phyloP scores from a whole-genome alignment of 2,797 vertebrate species.

The Taenioides sp. region DNA sequence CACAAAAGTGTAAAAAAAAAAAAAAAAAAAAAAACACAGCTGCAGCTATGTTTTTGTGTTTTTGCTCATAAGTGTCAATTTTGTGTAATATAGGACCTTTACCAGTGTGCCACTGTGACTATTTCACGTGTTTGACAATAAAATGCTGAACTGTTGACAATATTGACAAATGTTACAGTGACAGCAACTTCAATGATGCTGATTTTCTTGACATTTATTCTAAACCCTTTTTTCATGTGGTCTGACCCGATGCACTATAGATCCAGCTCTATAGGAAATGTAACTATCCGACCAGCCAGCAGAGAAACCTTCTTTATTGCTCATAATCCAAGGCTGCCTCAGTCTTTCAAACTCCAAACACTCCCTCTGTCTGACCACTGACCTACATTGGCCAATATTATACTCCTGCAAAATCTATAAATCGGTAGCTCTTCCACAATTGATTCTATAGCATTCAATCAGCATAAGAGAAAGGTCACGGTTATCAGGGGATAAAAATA shows the following conservation, averaged over 20 bases:
- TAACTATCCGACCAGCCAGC: neutral
- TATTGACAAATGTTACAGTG: neutral
- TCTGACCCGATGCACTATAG: neutral
- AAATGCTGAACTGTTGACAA: neutral
- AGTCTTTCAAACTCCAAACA: slow-evolving; percentile 17
- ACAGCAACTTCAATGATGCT: neutral
- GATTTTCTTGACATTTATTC: neutral
- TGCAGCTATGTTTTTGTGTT: no score
- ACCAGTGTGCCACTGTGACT: no score
- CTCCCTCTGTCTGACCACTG: slow-evolving; percentile 19
- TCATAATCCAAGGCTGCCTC: slow-evolving; percentile 30
- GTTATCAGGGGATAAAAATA: slow-evolving; percentile 58
- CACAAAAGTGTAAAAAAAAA: no score
- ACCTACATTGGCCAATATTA: slow-evolving; percentile 32
- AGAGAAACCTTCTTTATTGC: slow-evolving; percentile 20
- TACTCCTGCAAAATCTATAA: slow-evolving; percentile 44
- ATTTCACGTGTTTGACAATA: neutral
- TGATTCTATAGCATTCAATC: slow-evolving; percentile 47
- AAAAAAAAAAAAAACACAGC: no score
- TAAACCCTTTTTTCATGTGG: neutral
- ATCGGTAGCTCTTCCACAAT: slow-evolving; percentile 40
- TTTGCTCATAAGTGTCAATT: no score
- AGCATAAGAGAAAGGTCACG: slow-evolving; percentile 59
- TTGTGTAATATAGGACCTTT: no score
- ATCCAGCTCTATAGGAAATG: neutral